These are phyloP conservation scores for Drosophila athabasca DNA, from an alignment of 1,140 invertebrate genomes.

Conservation along the genomic window DNA sequence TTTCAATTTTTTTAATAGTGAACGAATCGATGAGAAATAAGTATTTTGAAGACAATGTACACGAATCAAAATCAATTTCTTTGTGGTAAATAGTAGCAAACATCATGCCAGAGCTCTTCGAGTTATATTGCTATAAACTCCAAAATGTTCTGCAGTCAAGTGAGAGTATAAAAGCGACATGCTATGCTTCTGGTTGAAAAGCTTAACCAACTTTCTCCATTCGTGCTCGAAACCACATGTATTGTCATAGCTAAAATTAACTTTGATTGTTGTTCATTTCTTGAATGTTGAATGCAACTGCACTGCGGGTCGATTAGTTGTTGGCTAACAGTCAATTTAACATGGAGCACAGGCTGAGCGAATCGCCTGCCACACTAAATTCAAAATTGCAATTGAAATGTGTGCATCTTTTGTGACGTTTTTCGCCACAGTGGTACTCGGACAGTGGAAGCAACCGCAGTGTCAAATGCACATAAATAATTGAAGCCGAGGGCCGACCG, in stretches of 20 bases:
- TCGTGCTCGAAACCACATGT: background rate
- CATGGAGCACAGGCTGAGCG: conserved; percentile 21
- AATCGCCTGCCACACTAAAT: conserved; percentile 9
- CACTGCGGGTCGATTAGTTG: background rate
- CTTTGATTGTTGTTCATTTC: no score
- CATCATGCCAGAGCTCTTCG: no score
- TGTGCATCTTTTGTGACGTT: conserved; percentile 33
- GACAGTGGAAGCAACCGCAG: conserved; percentile 45
- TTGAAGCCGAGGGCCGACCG: conserved; percentile 48
- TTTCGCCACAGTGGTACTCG: conserved; percentile 13
- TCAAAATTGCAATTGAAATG: conserved; percentile 18
- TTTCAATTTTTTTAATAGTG: no score
- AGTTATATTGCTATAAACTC: no score
- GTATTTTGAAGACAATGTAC: no score
- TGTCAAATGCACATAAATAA: conserved; percentile 64
- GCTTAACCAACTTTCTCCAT: background rate
- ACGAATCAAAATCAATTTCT: no score
- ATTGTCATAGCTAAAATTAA: background rate
- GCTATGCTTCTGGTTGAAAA: no score
- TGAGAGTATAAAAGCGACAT: no score
- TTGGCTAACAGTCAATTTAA: conserved; percentile 32
- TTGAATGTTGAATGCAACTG: no score
- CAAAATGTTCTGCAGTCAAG: no score
- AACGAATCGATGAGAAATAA: no score
- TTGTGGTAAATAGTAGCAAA: no score